Conservation (phyloP, 2,113 vertebrate genomes). For the Petrocephalus zakoni region DNA sequence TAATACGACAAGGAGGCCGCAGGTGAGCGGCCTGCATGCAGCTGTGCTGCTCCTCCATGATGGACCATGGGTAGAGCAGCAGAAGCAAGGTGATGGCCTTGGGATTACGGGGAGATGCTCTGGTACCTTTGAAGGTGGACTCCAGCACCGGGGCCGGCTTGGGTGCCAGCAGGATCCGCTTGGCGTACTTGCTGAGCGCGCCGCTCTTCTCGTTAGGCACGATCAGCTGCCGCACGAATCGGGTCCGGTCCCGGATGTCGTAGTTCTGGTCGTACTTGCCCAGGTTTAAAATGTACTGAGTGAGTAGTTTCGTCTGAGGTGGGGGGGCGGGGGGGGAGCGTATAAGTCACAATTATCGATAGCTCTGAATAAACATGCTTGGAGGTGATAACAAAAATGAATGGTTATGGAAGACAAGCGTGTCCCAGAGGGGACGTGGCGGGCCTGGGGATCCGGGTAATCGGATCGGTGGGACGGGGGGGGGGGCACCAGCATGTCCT, state of each 20-base stretch:
- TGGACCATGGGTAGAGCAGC: not conserved
- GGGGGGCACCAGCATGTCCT: slow-evolving; percentile 69
- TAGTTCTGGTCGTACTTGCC: slow-evolving; percentile 98
- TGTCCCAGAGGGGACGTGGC: slow-evolving; percentile 68
- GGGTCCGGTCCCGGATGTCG: slow-evolving; percentile 95
- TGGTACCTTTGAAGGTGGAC: slow-evolving; percentile 91
- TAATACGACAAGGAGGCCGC: not conserved
- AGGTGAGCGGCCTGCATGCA: not conserved
- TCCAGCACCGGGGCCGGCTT: slow-evolving; percentile 91
- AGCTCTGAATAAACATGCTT: slow-evolving; percentile 81
- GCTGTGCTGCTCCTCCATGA: not conserved
- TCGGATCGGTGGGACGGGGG: slow-evolving; percentile 59
- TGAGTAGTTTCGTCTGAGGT: slow-evolving; percentile 93
- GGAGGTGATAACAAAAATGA: slow-evolving; percentile 77
- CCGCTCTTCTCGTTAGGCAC: slow-evolving; percentile 92
- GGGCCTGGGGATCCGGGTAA: slow-evolving; percentile 67
- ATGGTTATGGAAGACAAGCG: slow-evolving; percentile 78
- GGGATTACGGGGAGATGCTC: not conserved
- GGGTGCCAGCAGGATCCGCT: slow-evolving; percentile 87
- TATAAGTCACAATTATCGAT: slow-evolving; percentile 84
- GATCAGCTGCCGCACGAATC: slow-evolving; percentile 97
- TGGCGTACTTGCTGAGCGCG: slow-evolving; percentile 91
- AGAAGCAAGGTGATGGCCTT: not conserved
- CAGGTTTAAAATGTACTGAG: slow-evolving; percentile 97
- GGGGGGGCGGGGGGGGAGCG: slow-evolving; percentile 50